A percentile compares a stretch with the other conserved stretches of the same genome.
Conservation (phyloP, 1,140 invertebrate genomes). For the Batillaria attramentaria region DNA sequence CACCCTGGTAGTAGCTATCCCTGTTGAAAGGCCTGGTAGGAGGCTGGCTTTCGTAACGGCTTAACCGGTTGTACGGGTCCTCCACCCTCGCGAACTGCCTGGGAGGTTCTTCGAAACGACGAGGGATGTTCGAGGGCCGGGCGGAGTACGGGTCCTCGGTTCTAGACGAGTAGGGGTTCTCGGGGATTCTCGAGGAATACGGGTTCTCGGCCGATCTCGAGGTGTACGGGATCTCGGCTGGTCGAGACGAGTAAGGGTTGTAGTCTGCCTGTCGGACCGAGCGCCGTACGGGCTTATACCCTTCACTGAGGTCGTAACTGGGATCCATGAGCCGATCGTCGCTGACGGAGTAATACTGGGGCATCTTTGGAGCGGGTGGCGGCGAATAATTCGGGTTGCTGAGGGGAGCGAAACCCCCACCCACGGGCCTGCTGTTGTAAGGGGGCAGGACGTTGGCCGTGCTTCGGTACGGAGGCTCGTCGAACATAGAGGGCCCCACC, state of each 20-base stretch:
- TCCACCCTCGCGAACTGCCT: too few species aligned
- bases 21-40: too few species aligned
- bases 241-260: not conserved
- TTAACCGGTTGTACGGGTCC: constrained; percentile 15
- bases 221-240: not conserved
- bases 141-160: not conserved
- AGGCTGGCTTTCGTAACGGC: too few species aligned
- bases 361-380: not conserved
- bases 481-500: not conserved
- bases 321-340: constrained; percentile 1
- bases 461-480: not conserved
- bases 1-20: too few species aligned
- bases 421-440: not conserved
- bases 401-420: not conserved
- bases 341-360: constrained; percentile 21
- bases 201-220: not conserved
- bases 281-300: not conserved
- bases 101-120: not conserved
- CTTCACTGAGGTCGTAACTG: constrained; percentile 17
- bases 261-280: not conserved
- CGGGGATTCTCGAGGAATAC: not conserved
- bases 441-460: not conserved
- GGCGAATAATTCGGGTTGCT: too few species aligned
- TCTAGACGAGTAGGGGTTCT: not conserved
- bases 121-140: not conserved